Evolutionary conservation across 2,113 vertebrate species (phyloP).

Genomic region (Astur gentilis): DNA sequence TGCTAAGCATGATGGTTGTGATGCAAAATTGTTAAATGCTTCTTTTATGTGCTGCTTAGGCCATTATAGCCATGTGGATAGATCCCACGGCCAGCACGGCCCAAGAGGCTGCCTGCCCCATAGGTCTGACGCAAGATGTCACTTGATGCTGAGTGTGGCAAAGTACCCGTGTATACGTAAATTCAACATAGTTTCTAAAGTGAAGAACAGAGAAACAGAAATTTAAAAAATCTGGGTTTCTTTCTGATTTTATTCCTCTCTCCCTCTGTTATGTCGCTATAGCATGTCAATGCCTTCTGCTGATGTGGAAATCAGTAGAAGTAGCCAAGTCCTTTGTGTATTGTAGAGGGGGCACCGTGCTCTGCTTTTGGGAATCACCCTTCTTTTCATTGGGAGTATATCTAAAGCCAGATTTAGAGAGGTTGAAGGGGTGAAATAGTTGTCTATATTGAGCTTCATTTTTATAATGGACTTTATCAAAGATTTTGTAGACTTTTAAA

Average conservation of each 20-base stretch:
- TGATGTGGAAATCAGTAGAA: not conserved
- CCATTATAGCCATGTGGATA: not conserved
- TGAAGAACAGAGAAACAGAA: not conserved
- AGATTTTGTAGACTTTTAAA: not conserved
- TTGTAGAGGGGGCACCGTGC: not conserved
- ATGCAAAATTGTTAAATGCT: not conserved
- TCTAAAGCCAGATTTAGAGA: not conserved
- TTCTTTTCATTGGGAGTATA: not conserved
- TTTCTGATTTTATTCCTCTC: not conserved
- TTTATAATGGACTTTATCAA: not conserved
- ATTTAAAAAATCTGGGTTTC: not conserved
- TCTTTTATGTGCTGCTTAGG: not conserved
- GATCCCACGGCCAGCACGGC: not conserved
- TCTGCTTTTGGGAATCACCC: not conserved
- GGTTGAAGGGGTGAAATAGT: not conserved
- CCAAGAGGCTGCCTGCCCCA: not conserved
- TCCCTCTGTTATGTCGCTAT: not conserved
- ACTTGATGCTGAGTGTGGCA: not conserved
- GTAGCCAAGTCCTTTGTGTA: not conserved
- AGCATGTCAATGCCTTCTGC: not conserved
- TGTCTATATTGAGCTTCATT: not conserved
- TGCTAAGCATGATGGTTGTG: not conserved
- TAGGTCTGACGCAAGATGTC: not conserved
- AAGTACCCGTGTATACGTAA: not conserved
- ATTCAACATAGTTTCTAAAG: not conserved